Evolutionary conservation across 2,797 vertebrate genomes (phyloP).

Genomic region (Eulemur albifrons): DNA sequence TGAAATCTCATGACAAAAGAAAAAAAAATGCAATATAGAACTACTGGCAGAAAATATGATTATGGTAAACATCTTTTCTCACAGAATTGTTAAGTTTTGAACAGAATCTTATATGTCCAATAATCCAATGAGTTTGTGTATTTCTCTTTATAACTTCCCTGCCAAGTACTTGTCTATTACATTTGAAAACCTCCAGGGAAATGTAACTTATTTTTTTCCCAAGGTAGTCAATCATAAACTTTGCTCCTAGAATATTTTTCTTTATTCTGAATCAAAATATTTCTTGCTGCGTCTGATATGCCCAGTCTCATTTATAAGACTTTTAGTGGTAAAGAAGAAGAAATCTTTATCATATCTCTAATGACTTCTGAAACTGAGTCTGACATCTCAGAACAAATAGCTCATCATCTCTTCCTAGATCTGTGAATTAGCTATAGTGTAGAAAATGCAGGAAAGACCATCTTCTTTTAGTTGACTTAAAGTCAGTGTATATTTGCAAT

Average conservation of each 20-base stretch:
- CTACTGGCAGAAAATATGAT: neutral
- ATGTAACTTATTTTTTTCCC: neutral
- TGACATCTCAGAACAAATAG: neutral
- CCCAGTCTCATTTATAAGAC: neutral
- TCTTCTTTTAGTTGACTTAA: neutral
- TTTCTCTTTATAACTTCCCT: neutral
- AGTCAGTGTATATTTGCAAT: neutral
- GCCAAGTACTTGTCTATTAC: neutral
- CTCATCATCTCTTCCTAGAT: neutral
- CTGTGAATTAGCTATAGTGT: neutral
- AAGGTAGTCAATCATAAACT: neutral
- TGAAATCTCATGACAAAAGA: neutral
- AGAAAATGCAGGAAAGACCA: neutral
- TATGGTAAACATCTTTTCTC: neutral
- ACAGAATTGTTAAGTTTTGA: neutral
- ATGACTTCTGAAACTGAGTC: neutral
- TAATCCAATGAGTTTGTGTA: neutral
- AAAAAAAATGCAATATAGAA: neutral
- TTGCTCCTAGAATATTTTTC: neutral
- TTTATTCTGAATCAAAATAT: neutral
- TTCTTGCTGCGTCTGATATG: neutral
- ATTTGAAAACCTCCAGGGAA: neutral
- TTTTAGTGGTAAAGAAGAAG: neutral
- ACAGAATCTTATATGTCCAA: neutral
- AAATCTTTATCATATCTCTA: neutral